phyloP scores from a whole-genome alignment of 2,888 invertebrate genomes.

The Agrochola lota region DNA sequence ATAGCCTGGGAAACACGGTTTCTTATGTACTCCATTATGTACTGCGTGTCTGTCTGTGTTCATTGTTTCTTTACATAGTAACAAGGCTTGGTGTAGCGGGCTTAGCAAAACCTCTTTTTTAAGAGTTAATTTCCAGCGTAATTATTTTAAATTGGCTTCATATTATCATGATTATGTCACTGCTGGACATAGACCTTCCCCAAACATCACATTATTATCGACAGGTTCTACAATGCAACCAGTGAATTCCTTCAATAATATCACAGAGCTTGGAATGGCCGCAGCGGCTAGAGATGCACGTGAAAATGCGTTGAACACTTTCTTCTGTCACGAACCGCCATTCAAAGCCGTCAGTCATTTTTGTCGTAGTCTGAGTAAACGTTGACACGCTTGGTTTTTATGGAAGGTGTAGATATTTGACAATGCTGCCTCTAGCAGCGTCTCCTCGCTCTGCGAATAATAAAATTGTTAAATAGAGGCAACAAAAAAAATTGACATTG shows the following conservation, averaged over 20 bases:
- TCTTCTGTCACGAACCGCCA: neutral
- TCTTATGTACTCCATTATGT: slow-evolving; percentile 54
- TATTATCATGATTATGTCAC: neutral
- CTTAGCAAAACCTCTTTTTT: neutral
- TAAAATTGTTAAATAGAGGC: neutral
- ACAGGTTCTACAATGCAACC: neutral
- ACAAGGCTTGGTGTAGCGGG: slow-evolving; percentile 17
- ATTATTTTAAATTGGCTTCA: neutral
- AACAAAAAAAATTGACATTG: neutral
- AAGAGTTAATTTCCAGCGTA: neutral
- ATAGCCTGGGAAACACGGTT: slow-evolving; percentile 64
- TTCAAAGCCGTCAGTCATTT: neutral
- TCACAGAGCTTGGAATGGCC: neutral
- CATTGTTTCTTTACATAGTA: slow-evolving; percentile 44
- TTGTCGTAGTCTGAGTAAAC: neutral
- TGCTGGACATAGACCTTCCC: no score
- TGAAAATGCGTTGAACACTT: neutral
- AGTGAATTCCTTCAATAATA: neutral
- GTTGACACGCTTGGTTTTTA: no score
- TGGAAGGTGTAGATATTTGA: no score
- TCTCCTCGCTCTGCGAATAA: neutral
- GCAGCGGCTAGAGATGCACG: neutral
- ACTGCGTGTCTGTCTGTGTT: slow-evolving; percentile 37
- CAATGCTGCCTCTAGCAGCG: no score
- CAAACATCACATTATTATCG: neutral